A percentile compares a stretch with the other conserved stretches of the same genome.
Evolutionary conservation across 1,140 invertebrate species (phyloP).

Genomic region (Carcinoscorpius rotundicauda): DNA sequence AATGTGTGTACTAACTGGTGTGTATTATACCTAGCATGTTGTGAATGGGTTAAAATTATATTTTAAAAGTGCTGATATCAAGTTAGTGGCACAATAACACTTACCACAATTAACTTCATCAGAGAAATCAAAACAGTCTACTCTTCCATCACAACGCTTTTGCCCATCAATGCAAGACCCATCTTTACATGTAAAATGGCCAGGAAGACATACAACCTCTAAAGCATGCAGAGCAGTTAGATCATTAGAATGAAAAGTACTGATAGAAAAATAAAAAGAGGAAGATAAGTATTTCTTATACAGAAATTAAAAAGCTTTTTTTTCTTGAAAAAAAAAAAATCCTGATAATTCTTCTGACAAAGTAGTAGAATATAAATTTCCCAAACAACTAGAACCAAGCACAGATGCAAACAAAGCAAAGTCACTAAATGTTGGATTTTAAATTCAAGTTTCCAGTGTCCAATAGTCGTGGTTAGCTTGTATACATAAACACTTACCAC

Average conservation of each 20-base stretch:
- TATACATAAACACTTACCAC: slow-evolving; percentile 21
- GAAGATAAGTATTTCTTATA: neutral
- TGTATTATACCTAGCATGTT: too few relatives aligned
- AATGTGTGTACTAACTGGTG: too few relatives aligned
- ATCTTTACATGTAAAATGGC: slow-evolving; percentile 44
- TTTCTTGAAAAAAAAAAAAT: neutral
- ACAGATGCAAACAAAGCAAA: too few relatives aligned
- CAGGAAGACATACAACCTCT: slow-evolving; percentile 33
- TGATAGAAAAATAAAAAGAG: too few relatives aligned
- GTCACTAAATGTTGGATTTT: too few relatives aligned
- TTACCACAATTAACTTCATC: slow-evolving; percentile 71
- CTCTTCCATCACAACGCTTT: slow-evolving; percentile 68
- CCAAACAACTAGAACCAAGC: too few relatives aligned
- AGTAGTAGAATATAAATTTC: too few relatives aligned
- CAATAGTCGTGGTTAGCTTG: neutral
- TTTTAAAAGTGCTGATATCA: too few relatives aligned
- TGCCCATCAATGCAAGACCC: slow-evolving; percentile 50
- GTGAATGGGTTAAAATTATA: too few relatives aligned
- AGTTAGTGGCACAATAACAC: too few relatives aligned
- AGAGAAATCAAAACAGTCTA: slow-evolving; percentile 80
- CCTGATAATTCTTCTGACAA: too few relatives aligned
- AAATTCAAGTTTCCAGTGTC: too few relatives aligned
- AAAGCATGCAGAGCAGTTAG: neutral
- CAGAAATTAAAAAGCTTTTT: neutral
- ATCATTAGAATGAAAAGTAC: neutral